Percentiles rank a stretch among this genome's conserved stretches.
Evolutionary conservation across 2,888 invertebrate genomes (phyloP).

Genomic region (Cremastobaeus sp.): DNA sequence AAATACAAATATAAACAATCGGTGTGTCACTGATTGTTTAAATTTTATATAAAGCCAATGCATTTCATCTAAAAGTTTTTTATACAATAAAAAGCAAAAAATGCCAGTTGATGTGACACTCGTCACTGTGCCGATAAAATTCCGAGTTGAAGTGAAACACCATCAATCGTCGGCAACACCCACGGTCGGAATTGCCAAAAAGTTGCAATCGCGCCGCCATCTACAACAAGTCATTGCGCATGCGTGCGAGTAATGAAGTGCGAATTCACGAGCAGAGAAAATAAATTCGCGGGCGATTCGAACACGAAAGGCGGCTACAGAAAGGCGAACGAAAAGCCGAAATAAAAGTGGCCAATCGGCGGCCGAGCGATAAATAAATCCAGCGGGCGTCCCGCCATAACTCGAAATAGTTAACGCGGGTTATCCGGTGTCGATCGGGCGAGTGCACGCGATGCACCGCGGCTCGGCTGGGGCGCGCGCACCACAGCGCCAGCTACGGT

Average conservation of each 20-base stretch:
- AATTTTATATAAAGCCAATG: too few species aligned
- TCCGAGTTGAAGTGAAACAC: too few species aligned
- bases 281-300: conserved; percentile 9
- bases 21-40: too few species aligned
- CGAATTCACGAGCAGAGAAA: conserved; percentile 24
- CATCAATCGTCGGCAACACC: too few species aligned
- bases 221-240: conserved; percentile 17
- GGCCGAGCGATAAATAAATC: conserved; percentile 54
- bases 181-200: neutral
- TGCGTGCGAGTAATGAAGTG: conserved; percentile 42
- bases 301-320: neutral
- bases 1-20: too few species aligned
- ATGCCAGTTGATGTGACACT: too few species aligned
- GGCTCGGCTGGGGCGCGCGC: conserved; percentile 8
- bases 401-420: conserved; percentile 64
- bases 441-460: conserved; percentile 65
- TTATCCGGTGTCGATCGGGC: conserved; percentile 70
- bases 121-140: too few species aligned
- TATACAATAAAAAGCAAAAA: too few species aligned
- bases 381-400: conserved; percentile 47
- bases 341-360: conserved; percentile 47
- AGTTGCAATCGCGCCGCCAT: conserved; percentile 21
- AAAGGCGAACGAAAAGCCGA: conserved; percentile 15
- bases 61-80: too few species aligned
- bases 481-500: conserved; percentile 22